Conservation (phyloP, 1,140 invertebrate species). For the Euglossa dilemma region DNA sequence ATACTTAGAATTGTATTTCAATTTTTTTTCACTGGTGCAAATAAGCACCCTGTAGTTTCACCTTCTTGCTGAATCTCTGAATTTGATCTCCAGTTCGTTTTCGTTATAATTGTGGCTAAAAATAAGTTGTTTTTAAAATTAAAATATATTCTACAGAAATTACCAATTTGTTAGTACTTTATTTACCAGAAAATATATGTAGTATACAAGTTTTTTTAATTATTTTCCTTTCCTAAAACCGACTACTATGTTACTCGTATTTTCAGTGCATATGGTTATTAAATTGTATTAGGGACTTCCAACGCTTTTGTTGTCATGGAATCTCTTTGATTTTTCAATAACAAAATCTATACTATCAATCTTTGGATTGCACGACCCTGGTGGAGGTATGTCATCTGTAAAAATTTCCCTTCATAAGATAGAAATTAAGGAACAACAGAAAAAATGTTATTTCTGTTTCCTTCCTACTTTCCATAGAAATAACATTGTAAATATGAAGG, state of each 20-base stretch:
- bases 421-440: background rate
- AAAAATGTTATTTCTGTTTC: background rate
- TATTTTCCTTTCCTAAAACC: slow-evolving; percentile 37
- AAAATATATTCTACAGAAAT: background rate
- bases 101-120: slow-evolving; percentile 73
- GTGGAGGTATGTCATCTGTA: slow-evolving; percentile 78
- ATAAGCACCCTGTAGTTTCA: slow-evolving; percentile 63
- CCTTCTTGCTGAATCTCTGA: slow-evolving; percentile 44
- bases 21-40: slow-evolving; percentile 43
- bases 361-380: slow-evolving; percentile 80
- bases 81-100: slow-evolving; percentile 66
- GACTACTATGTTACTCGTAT: background rate
- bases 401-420: slow-evolving; percentile 4
- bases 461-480: no score
- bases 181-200: background rate
- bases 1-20: slow-evolving; percentile 70
- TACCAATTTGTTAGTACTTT: background rate
- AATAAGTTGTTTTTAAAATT: slow-evolving; percentile 10
- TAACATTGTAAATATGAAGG: no score
- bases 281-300: slow-evolving; percentile 69
- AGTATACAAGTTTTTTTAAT: background rate
- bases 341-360: slow-evolving; percentile 75
- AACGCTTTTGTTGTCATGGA: slow-evolving; percentile 76
- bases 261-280: slow-evolving; percentile 71
- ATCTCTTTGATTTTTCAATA: slow-evolving; percentile 77